phyloP scores from a whole-genome alignment of 2,113 vertebrate species.

The Riparia riparia region DNA sequence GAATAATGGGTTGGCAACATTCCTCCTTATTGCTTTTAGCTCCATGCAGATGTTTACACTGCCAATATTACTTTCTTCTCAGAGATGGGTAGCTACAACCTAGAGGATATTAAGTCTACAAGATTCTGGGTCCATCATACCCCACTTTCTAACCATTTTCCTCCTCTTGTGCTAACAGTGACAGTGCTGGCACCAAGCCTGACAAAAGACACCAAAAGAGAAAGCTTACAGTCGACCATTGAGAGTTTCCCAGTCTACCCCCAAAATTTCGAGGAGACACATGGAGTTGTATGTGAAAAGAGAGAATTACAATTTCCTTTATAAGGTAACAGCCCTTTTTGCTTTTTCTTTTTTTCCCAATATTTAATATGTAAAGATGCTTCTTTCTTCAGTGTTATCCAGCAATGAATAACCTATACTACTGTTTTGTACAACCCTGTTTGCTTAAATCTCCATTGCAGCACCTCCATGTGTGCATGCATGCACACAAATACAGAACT shows the following conservation, averaged over 20 bases:
- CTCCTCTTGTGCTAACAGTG: background rate
- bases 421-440: background rate
- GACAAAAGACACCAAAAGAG: background rate
- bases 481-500: background rate
- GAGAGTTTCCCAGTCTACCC: background rate
- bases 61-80: background rate
- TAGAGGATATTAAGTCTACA: background rate
- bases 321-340: background rate
- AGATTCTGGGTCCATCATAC: background rate
- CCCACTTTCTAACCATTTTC: rapidly evolving
- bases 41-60: background rate
- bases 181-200: background rate
- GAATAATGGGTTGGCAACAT: background rate
- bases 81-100: background rate
- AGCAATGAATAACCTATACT: background rate
- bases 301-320: background rate
- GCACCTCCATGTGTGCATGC: background rate
- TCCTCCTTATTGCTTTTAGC: background rate
- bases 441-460: background rate
- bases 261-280: background rate
- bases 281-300: background rate
- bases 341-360: rapidly evolving
- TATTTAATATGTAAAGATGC: background rate
- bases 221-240: background rate
- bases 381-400: background rate